Evolutionary conservation across 2,888 invertebrate genomes (phyloP), one percentile per base, ranked within the genome.

Genomic region (Masnerella sp.): DNA sequence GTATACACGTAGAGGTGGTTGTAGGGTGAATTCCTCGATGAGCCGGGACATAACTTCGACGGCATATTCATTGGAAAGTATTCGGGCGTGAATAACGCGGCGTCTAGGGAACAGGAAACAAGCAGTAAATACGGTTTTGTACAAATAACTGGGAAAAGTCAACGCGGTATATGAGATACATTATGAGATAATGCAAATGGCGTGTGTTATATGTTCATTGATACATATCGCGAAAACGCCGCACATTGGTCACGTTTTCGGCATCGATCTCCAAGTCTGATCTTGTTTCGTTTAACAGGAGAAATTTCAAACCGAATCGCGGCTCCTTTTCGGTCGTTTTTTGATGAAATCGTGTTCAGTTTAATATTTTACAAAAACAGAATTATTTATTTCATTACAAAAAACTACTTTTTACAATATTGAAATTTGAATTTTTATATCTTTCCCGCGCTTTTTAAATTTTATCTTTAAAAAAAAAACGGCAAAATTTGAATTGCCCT

Each of bases 51-150:
- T 71, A 71, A 71, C 71, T 71, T 54, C 47, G 65, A 58, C 68
- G 74, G 71, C 71, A 65, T 65, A 71, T 65, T 71, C 71, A 65
- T 71, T 71, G 47, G 71, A 64, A 65, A 65, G 71, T 71, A 71
- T 71, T 71, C 65, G 71, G 64, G 71, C 71, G 71, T 74, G 74
- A 74, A 70, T 74, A 67, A 74, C 65, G 74, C 54, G 25, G 59
- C 51, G 61, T 70, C 74, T 62, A 54, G 59, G 65, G 61, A 74
- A 54, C 59, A 65, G 69, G 69, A 70, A 69, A 74, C 69, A 70
- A 51, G 65, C 69, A 68, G 68, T 74, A 69, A 74, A 74, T 74
- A 74, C 73, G 64, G 4, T 74, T 68, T 68, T 61, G 73, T 68
- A 73, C 71, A 71, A 71, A 71, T 71, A 71, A 71, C 71, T 71